Evolutionary conservation across 2,113 vertebrate species (phyloP).

Genomic region (Delphinus delphis): DNA sequence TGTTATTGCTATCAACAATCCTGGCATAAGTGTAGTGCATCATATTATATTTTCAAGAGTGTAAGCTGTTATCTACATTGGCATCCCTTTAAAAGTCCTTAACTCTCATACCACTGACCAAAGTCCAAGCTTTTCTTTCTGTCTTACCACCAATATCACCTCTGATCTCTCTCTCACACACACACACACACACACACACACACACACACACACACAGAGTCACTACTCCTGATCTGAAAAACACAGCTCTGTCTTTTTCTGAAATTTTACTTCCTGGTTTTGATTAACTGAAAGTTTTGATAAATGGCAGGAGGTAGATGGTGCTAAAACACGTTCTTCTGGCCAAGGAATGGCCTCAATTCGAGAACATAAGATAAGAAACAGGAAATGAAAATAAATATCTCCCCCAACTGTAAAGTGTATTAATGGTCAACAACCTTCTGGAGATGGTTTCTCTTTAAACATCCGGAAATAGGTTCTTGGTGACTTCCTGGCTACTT

Average conservation of each 20-base stretch:
- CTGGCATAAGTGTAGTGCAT: background rate
- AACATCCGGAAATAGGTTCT: background rate
- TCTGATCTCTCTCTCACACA: background rate
- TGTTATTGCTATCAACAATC: conserved; percentile 15
- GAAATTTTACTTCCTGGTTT: conserved; percentile 59
- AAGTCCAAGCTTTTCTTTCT: background rate
- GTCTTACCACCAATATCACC: background rate
- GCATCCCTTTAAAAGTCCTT: conserved; percentile 30
- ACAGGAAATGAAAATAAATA: conserved; percentile 66
- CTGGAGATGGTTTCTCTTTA: conserved; percentile 40
- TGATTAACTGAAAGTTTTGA: conserved; percentile 68
- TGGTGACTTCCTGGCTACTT: conserved; percentile 8
- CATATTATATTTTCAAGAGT: background rate
- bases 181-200: background rate
- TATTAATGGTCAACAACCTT: conserved; percentile 50
- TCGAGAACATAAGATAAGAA: conserved; percentile 35
- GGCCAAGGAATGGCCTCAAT: conserved; percentile 45
- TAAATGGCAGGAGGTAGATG: conserved; percentile 61
- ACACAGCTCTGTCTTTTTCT: background rate
- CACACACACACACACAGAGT: background rate
- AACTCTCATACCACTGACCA: background rate
- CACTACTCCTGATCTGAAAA: background rate
- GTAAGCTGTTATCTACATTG: background rate
- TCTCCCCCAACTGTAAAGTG: conserved; percentile 28
- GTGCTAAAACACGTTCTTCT: conserved; percentile 15